A percentile compares a stretch with the other conserved stretches of the same genome.
These are phyloP conservation scores for Nettapus auritus DNA, from an alignment of 2,113 vertebrate species.

Conservation along the genomic window DNA sequence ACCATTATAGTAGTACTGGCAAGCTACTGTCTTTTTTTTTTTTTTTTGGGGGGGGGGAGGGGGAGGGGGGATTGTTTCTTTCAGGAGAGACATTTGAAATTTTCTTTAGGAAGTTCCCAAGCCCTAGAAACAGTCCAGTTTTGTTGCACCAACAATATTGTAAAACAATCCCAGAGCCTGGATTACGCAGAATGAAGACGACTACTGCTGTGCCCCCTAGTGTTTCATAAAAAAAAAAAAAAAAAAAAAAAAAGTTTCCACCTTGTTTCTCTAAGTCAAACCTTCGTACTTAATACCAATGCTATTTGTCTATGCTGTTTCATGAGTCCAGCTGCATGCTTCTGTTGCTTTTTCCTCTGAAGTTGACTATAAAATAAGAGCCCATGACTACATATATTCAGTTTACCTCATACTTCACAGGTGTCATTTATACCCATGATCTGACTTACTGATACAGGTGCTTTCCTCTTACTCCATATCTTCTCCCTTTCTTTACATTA, in stretches of 20 bases:
- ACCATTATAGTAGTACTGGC: background rate
- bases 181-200: rapidly evolving
- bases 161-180: background rate
- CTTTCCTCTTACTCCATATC: background rate
- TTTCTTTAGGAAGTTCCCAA: background rate
- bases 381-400: background rate
- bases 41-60: too few relatives aligned
- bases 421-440: background rate
- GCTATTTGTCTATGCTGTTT: rapidly evolving
- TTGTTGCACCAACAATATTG: rapidly evolving
- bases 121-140: rapidly evolving
- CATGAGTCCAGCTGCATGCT: background rate
- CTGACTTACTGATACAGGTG: background rate
- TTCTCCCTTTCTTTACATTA: background rate
- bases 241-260: background rate
- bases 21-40: too few relatives aligned
- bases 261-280: background rate
- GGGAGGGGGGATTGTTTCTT: too few relatives aligned
- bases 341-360: background rate
- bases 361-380: background rate
- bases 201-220: conserved; percentile 40
- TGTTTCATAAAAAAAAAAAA: background rate
- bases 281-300: background rate
- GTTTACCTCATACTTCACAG: background rate
- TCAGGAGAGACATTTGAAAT: background rate